Base-by-base conservation (phyloP, 2,888 invertebrate species). In the Loripinus fragilis region DNA sequence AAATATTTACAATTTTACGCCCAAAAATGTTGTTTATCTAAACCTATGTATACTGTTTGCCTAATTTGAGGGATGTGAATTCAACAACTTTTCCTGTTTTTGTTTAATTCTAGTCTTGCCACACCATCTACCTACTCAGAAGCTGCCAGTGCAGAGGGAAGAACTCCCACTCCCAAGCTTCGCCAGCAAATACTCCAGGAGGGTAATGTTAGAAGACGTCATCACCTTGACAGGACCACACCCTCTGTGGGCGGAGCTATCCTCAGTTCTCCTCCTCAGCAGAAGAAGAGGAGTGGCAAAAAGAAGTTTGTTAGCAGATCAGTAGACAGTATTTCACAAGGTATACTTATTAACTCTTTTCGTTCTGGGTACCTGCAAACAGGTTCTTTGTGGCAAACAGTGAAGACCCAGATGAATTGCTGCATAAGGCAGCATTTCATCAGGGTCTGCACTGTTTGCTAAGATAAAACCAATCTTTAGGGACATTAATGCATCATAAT, bases 171-270 rank as follows among this genome's bases (percentile, higher is more conserved):
- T 8, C 92, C 92, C 20, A 76, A 88, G 28, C 66, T 90, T 20
- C 60, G 83, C 12, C 66, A 73, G 52, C 78, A 86, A 66, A 55
- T 85, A 5, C 71, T 65, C 60, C 28, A 70, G 33, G 71, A 83
- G 28, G 55, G 74, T 1, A 71, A 78, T 20, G 79, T 81, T 33
- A 71, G 68, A 38, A 74, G 70, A 28, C 82, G 92, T 17, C 92
- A 93, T 66, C 92, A 93, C 81, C 85, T 93, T 25, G 93, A 93
- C 84, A 80, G 87, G 10, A 93, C 93, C 67, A 93, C 93, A 17
- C 93, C 93, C n/a, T 81, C 88, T 65, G 86, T 89, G n/a, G 92
- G 92, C 10, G 92, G 92, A 15, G 90, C 91, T 25, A 69, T 93
- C 8, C 85, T 93, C n/a, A 87, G 91, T 0, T 85, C 89, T 17